Evolutionary conservation across 2,797 vertebrate species (phyloP).

Genomic region (Muscicapa striata): DNA sequence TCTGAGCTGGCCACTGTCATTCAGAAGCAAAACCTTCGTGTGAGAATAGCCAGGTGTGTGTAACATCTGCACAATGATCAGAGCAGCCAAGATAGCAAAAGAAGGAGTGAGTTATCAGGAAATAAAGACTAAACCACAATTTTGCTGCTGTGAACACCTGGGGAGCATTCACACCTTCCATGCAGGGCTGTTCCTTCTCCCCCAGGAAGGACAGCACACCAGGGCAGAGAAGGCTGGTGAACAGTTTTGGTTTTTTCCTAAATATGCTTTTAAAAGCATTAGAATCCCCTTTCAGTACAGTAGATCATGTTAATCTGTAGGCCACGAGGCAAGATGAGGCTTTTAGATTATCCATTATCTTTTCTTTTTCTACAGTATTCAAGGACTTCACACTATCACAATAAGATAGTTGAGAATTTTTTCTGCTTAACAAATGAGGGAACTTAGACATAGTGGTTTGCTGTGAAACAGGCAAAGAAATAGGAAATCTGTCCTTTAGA

Average conservation of each 20-base stretch:
- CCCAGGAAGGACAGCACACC: background rate
- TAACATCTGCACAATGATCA: background rate
- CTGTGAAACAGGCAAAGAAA: constrained; percentile 27
- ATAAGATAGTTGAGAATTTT: background rate
- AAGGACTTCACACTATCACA: background rate
- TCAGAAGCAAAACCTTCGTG: background rate
- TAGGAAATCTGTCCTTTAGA: background rate
- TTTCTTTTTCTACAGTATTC: background rate
- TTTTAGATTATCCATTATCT: background rate
- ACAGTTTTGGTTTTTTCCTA: background rate
- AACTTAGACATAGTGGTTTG: background rate
- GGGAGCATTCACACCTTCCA: background rate
- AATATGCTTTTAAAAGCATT: background rate
- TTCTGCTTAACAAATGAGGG: constrained; percentile 6
- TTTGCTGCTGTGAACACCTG: background rate
- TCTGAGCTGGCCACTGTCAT: background rate
- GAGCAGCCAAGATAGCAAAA: background rate
- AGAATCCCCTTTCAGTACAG: background rate
- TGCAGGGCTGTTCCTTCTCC: background rate
- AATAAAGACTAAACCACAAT: background rate
- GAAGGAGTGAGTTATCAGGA: background rate
- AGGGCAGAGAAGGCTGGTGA: background rate
- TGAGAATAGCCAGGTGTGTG: background rate
- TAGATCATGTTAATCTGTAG: background rate
- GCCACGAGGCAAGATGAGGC: background rate